phyloP scores from a whole-genome alignment of 2,888 invertebrate species.

The Eupithecia vulgata region DNA sequence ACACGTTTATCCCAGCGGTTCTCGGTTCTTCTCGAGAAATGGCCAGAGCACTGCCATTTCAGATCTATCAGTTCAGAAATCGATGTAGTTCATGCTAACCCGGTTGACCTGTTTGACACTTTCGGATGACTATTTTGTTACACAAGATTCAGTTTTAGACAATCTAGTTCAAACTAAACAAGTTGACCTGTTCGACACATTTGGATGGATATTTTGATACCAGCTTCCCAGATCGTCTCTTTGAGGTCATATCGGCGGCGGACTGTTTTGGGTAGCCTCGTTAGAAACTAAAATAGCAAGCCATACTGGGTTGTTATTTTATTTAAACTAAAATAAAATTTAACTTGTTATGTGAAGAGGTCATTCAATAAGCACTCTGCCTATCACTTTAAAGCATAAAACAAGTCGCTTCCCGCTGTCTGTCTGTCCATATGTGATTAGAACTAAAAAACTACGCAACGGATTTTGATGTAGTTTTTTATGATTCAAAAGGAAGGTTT shows the following conservation, averaged over 20 bases:
- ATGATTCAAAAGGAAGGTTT: too few species aligned
- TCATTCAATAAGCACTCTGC: background rate
- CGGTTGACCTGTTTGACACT: slow-evolving; percentile 55
- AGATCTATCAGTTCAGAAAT: too few species aligned
- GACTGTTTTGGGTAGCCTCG: background rate
- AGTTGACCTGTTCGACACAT: slow-evolving; percentile 56
- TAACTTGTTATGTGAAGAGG: background rate
- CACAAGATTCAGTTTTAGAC: slow-evolving; percentile 23
- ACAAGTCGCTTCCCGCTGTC: too few species aligned
- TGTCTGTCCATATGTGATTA: too few species aligned
- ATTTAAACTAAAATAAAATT: background rate
- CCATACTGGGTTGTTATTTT: background rate
- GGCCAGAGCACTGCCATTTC: too few species aligned
- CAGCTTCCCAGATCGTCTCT: slow-evolving; percentile 21
- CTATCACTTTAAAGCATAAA: too few species aligned
- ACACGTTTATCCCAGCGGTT: too few species aligned
- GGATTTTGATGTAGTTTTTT: too few species aligned
- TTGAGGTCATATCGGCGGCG: background rate
- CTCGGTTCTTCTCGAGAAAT: too few species aligned
- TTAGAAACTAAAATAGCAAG: slow-evolving; percentile 15
- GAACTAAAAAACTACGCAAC: too few species aligned
- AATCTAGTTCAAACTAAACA: background rate
- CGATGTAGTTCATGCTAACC: too few species aligned
- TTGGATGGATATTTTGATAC: slow-evolving; percentile 35
- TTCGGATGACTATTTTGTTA: slow-evolving; percentile 41